Percentiles rank a stretch among this genome's conserved stretches.
Evolutionary conservation across 2,797 vertebrate species (phyloP).

Genomic region (Falco biarmicus): DNA sequence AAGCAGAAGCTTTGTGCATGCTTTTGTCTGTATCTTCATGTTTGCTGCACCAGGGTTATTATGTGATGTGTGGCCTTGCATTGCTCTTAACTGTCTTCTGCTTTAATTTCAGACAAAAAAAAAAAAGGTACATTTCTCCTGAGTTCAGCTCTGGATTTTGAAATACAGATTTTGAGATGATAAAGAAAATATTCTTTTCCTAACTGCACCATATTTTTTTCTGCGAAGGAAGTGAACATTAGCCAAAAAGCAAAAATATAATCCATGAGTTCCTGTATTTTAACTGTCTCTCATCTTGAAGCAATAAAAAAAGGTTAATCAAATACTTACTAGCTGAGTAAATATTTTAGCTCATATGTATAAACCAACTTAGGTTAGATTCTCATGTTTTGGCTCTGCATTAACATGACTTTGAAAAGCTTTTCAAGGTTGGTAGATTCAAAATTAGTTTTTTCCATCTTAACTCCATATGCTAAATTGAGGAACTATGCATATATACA

Average conservation of each 20-base stretch:
- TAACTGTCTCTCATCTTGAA: slow-evolving; percentile 61
- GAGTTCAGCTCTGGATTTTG: not conserved
- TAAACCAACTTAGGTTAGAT: slow-evolving; percentile 55
- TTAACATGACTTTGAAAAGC: not conserved
- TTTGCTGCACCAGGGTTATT: not conserved
- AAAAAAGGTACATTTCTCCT: not conserved
- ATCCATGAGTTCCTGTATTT: slow-evolving; percentile 59
- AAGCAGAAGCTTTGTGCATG: not conserved
- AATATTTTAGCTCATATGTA: slow-evolving; percentile 55
- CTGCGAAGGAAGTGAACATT: slow-evolving; percentile 36
- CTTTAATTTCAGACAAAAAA: not conserved
- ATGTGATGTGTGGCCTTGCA: not conserved
- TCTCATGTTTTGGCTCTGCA: slow-evolving; percentile 19
- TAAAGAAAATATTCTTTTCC: not conserved
- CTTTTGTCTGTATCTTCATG: not conserved
- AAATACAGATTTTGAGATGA: slow-evolving; percentile 17
- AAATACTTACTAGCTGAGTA: slow-evolving; percentile 66
- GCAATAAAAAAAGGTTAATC: slow-evolving; percentile 71
- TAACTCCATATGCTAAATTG: not conserved
- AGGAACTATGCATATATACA: slow-evolving; percentile 6
- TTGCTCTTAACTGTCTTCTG: not conserved
- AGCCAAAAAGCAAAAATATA: slow-evolving; percentile 53
- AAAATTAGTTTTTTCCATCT: slow-evolving; percentile 28
- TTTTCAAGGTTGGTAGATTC: not conserved
- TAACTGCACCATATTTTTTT: not conserved